phyloP scores from a whole-genome alignment of 2,888 invertebrate species.

The Cerastis leucographa region DNA sequence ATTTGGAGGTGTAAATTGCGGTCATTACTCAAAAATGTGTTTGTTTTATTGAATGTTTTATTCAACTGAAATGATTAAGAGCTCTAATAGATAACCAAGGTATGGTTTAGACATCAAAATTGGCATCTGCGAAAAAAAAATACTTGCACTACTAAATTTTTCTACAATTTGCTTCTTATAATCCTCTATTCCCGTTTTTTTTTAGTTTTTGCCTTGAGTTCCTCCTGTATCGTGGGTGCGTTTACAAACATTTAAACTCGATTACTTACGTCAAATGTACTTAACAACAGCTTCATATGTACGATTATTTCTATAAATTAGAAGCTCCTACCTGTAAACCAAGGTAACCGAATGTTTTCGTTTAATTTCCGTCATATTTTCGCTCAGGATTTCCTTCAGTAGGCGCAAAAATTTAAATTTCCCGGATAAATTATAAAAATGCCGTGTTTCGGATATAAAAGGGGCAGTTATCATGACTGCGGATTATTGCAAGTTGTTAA shows the following conservation, averaged over 20 bases:
- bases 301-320: conserved; percentile 8
- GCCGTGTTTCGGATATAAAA: conserved; percentile 40
- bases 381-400: conserved; percentile 18
- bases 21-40: conserved; percentile 15
- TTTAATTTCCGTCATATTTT: conserved; percentile 43
- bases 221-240: too few relatives aligned
- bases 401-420: conserved; percentile 52
- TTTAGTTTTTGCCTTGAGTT: too few relatives aligned
- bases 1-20: conserved; percentile 23
- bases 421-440: conserved; percentile 58
- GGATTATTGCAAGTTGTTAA: conserved; percentile 67
- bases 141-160: too few relatives aligned
- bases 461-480: conserved; percentile 61
- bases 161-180: too few relatives aligned
- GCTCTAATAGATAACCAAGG: background rate
- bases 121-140: background rate
- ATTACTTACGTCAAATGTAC: too few relatives aligned
- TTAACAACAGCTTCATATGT: background rate
- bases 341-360: conserved; percentile 27
- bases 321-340: conserved; percentile 15
- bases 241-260: too few relatives aligned
- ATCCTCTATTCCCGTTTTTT: too few relatives aligned
- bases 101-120: background rate
- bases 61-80: background rate
- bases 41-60: background rate